Base-by-base conservation (phyloP, 92 coral and sea anemone genomes). In the Paragorgia papillata region DNA sequence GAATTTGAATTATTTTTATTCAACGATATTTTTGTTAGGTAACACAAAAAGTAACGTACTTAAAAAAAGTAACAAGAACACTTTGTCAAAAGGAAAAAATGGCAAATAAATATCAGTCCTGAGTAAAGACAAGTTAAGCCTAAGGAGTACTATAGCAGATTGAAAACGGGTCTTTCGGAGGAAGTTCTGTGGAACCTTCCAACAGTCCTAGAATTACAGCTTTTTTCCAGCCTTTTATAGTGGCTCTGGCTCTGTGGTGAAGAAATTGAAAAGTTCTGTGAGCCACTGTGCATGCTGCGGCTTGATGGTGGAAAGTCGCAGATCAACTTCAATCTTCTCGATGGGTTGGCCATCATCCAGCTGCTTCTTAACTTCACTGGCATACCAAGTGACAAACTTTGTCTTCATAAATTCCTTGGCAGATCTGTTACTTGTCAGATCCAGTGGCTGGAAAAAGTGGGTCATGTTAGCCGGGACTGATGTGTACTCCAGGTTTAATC, bases 361-460 rank as follows among this genome's bases (percentile, higher is more conserved):
- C 22, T 85, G 79, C 63, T 67, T 54, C 63, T 85, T 34, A 25
- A 85, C 79, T 62, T 80, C 78, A 19, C 30, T 75, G 40, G 79
- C 73, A 60, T 85, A 80, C 89, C 89, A 81, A 39, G 80, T 56
- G 28, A 83, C 75, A 69, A 85, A 85, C 75, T 74, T 76, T 55
- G 74, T 81, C 80, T 85, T 85, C 85, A 80, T 80, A 48, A 85
- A 85, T 26, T 80, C 41, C 69, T 85, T n/a, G 20, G 75, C 83
- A 65, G 80, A 82, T 48, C 83, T 76, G 63, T 85, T 81, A 39
- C 74, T 73, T 20, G 89, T 85, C 63, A 85, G 66, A 60, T 85
- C 78, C 58, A 85, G 85, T 43, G 82, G 89, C 82, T 85, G 89
- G 54, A 85, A 80, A 43, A 85, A 62, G 41, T 85, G 88, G 28